Base-by-base conservation (phyloP, 2,888 invertebrate genomes). In the Macropis europaea region DNA sequence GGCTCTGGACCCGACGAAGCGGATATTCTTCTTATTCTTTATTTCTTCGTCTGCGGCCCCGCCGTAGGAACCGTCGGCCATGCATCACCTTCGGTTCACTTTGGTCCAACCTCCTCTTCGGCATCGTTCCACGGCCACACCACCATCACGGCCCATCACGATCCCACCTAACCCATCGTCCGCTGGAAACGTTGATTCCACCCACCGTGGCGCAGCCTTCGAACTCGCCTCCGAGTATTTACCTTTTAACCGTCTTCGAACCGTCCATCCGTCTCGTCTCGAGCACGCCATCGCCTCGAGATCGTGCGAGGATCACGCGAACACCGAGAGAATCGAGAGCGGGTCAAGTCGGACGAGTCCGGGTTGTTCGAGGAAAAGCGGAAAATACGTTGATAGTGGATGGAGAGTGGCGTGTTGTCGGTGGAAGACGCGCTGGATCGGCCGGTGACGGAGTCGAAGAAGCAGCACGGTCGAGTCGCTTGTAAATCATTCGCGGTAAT, bases 41-140 rank as follows among this genome's bases (percentile, higher is more conserved):
- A 86, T 87, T 86, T 85, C 85, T 86, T 83, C 82, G 78, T 83
- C 77, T 79, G 79, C 81, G 81, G 82, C 82, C 80, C 78, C 84
- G 83, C 82, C 82, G 84, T 82, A 82, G 84, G 83, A 82, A 84
- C 85, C 88, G 87, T 87, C 88, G 89, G 88, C 90, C 89, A 89
- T 89, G 89, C 87, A 89, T 89, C 90, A 89, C 87, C 86, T 87
- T 88, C 84, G 88, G 86, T 85, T 88, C 87, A 86, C 81, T 85
- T 83, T 82, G 86, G 88, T 81, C 86, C 89, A 76, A 86, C 87
- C 89, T 87, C 86, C 81, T 79, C 81, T 76, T 82, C 79, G 75
- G 67, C 82, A 82, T 83, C 82, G 73, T 78, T 78, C 79, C 78
- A 78, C 76, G 77, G 69, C 76, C 82, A 66, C 76, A 72, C 82